Evolutionary conservation across 1,140 invertebrate species (phyloP).

Genomic region (Wiebesia pumilae): DNA sequence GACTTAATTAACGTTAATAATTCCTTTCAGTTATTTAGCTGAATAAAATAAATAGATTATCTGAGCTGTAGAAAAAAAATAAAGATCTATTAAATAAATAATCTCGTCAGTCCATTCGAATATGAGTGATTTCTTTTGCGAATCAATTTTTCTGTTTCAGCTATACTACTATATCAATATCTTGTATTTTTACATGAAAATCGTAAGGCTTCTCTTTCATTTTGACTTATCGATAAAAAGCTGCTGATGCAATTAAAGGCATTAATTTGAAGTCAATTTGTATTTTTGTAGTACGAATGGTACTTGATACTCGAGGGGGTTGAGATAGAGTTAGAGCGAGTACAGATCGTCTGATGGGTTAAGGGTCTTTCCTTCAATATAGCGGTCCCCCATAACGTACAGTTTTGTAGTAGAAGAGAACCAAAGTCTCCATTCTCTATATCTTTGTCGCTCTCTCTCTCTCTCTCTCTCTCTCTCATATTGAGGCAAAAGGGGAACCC

Average conservation of each 20-base stretch:
- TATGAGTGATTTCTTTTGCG: too few species aligned
- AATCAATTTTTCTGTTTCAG: too few species aligned
- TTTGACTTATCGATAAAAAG: background rate
- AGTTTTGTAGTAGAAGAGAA: conserved; percentile 42
- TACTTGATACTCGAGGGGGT: background rate
- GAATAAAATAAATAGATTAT: background rate
- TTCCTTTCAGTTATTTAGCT: too few species aligned
- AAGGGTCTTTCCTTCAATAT: background rate
- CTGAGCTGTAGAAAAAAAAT: background rate
- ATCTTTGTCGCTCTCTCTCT: conserved; percentile 55
- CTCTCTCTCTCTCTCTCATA: conserved; percentile 23
- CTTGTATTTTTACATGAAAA: background rate
- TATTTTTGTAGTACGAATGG: background rate
- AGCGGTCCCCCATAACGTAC: conserved; percentile 34
- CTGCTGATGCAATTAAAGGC: conserved; percentile 39
- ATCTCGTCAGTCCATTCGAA: too few species aligned
- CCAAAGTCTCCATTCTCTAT: conserved; percentile 58
- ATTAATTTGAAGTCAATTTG: conserved; percentile 26
- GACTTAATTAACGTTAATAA: too few species aligned
- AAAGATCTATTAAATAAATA: background rate
- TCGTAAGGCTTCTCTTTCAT: background rate
- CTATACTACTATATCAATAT: too few species aligned
- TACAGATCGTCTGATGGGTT: background rate
- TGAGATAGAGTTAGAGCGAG: background rate
- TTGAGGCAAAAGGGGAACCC: conserved; percentile 65